Base-by-base conservation (phyloP, 2,888 invertebrate species). In the Lordiphosa fenestrarum region DNA sequence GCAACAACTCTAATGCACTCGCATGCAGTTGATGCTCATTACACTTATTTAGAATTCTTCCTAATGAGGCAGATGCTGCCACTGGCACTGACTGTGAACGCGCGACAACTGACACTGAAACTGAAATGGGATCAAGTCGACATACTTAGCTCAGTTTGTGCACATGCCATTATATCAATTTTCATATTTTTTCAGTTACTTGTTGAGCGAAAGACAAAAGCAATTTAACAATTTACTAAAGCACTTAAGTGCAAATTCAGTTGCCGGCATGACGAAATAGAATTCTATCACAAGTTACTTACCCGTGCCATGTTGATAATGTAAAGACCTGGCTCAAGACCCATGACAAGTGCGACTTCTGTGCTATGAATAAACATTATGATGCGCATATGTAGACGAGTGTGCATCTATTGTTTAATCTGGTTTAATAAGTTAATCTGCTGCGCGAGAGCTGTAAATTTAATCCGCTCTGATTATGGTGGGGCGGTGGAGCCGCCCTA, bases 221-320 rank as follows among this genome's bases (percentile, higher is more conserved):
- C 86, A 87, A 87, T 87, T 87, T 87, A 86, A 81, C 84, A 87
- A 87, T 87, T 86, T 84, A 86, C 78, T 74, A 65, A 77, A 65
- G 67, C 77, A 81, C 83, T 83, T 81, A 77, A 76, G 83, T 66
- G 71, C 66, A 74, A 80, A 72, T 83, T 80, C 65, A 62, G 61
- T 62, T 63, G 49, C 64, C 63, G 55, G 38, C 46, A 23, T 53
- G 33, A 25, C 51, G 37, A 41, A 38, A 49, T 12, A 42, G 30
- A 25, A 33, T 68, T 25, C 19, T 15, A 51, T 46, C 41, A 54
- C 39, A 51, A 60, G 40, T 40, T 44, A 50, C 38, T 38, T 46
- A 47, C 38, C 19, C 48, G n/a, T 48, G 40, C 51, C 37, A 19
- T 41, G 35, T 50, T 50, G 50, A 63, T 41, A 54, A 37, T 62